Conservation (phyloP, 64 coral and sea anemone species). For the Montipora sp. region DNA sequence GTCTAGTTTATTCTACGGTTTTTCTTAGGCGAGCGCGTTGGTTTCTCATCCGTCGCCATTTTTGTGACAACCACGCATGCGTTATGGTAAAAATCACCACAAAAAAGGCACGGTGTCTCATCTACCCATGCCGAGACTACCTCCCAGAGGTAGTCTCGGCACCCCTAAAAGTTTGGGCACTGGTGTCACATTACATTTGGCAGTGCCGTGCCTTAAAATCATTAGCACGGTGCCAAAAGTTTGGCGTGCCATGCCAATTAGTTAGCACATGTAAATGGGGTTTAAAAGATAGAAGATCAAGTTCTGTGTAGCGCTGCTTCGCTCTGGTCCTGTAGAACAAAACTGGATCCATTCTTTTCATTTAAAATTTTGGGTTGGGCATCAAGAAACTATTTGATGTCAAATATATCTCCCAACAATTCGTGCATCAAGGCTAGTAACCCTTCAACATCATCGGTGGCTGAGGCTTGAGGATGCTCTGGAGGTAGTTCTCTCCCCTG, state of each 20-base stretch:
- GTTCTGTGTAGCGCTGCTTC: constrained; percentile 35
- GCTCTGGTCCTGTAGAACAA: constrained; percentile 51
- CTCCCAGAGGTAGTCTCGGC: background rate
- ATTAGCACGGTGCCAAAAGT: background rate
- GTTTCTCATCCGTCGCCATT: background rate
- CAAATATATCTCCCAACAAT: constrained; percentile 30
- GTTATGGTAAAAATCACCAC: background rate
- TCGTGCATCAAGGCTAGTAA: constrained; percentile 68
- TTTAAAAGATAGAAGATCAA: constrained; percentile 32
- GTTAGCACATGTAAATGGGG: constrained; percentile 14
- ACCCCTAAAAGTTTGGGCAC: background rate
- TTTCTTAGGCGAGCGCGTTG: background rate
- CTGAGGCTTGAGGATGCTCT: constrained; percentile 62
- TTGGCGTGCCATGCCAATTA: background rate
- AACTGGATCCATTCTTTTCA: constrained; percentile 44
- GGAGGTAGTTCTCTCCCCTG: constrained; percentile 17
- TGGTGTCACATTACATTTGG: background rate
- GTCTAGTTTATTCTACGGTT: background rate
- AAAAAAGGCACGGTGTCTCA: background rate
- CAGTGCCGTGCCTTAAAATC: constrained; percentile 8
- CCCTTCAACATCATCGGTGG: constrained; percentile 82
- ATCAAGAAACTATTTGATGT: constrained; percentile 46
- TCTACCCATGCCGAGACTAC: background rate
- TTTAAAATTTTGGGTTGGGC: constrained; percentile 53
- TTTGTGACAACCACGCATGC: background rate